Evolutionary conservation across 1,140 invertebrate genomes (phyloP), one percentile per base, ranked within the genome.

Genomic region (Vanessa tameamea): DNA sequence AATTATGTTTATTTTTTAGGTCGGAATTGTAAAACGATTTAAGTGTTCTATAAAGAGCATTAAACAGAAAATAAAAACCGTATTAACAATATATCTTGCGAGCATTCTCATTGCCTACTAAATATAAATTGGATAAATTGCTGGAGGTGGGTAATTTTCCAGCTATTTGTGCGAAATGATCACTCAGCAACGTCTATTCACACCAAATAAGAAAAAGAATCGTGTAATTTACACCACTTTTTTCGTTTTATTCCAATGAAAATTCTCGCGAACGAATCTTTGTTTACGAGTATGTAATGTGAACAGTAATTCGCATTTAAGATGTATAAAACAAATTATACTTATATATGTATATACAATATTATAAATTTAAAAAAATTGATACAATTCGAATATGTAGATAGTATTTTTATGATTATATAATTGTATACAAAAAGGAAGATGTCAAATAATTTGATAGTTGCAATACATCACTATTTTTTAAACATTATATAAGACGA

Each of bases 131-230:
- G 71, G 86, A 88, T 84, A 85, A 84, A 87, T 85, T 80, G 78
- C 76, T 67, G 64, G 67, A 51, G 48, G 77, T 79, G 80, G 82
- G 81, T 83, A 87, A 88, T 89, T 89, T 87, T 80, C 78, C 76
- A 81, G 75, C 82, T 87, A 82, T 86, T 87, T 80, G 80, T 69
- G 74, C 26, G 26, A 61, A 61, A 85, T 77, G 72, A 69, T 76
- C 76, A 78, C 77, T 75, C 64, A 61, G 31, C 64, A 64, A 59
- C 55, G 53, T 57, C 67, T 61, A 59, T 59, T 69, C 16, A 1
- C 15, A 16, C 20, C 47, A 48, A 69, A 69, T 68, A 61, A 69
- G 43, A 61, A 64, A 64, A 43, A 23, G 23, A 43, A 61, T n/a
- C 12, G 20, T 61, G 37, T 43, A 43, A 48, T 47, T 68, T 53